Conservation (phyloP, 2,113 vertebrate species). For the Halichoerus grypus region DNA sequence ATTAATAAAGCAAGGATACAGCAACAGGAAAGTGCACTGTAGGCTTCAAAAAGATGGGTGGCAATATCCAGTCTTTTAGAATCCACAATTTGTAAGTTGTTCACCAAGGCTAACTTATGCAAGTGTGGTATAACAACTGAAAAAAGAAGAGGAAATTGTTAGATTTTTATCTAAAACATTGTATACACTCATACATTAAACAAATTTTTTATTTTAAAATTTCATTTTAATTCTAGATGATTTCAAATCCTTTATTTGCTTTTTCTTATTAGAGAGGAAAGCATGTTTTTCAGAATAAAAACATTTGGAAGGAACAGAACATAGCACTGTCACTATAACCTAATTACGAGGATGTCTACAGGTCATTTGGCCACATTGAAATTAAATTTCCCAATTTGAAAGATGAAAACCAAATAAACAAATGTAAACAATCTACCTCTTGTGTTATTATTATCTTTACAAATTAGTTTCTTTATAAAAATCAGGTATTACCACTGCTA, state of each 20-base stretch:
- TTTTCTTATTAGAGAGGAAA: background rate
- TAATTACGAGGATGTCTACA: background rate
- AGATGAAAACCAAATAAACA: slow-evolving; percentile 10
- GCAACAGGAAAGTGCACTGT: slow-evolving; percentile 99
- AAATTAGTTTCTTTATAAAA: slow-evolving; percentile 23
- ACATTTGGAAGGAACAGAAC: background rate
- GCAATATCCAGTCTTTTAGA: slow-evolving; percentile 97
- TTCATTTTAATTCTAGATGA: slow-evolving; percentile 42
- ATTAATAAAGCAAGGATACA: slow-evolving; percentile 94
- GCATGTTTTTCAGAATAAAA: background rate
- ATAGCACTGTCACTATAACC: background rate
- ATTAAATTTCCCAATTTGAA: background rate
- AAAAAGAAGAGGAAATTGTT: slow-evolving; percentile 73
- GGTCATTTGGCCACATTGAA: background rate
- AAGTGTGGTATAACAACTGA: slow-evolving; percentile 98
- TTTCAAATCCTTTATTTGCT: background rate
- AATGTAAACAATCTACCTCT: background rate
- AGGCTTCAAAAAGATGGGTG: slow-evolving; percentile 98
- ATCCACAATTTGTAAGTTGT: slow-evolving; percentile 96
- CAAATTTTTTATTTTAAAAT: background rate
- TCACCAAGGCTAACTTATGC: slow-evolving; percentile 96
- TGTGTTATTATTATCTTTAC: background rate
- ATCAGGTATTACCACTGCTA: background rate
- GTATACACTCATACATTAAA: background rate
- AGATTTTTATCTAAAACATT: slow-evolving; percentile 24